phyloP scores from a whole-genome alignment of 37 sponge, comb jelly and placozoan genomes.

The Mnemiopsis leidyi region DNA sequence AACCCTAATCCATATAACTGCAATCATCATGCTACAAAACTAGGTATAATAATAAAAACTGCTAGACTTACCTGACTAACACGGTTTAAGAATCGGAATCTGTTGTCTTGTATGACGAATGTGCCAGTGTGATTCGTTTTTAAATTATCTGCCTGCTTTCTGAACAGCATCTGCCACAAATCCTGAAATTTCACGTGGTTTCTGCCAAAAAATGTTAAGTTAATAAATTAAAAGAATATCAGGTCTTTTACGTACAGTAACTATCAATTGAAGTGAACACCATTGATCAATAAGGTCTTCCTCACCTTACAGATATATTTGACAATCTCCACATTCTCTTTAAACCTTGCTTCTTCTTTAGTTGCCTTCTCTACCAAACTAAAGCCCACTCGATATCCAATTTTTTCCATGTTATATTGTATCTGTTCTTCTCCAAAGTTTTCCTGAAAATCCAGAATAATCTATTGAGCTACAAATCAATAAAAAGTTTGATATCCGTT shows the following conservation, averaged over 20 bases:
- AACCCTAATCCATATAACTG: too few species aligned
- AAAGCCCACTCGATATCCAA: constrained; percentile 39
- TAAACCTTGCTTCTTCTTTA: constrained; percentile 41
- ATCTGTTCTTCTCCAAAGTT: background rate
- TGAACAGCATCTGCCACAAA: constrained; percentile 44
- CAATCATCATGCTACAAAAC: too few species aligned
- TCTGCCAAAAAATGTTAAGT: too few species aligned
- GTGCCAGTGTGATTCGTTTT: constrained; percentile 40
- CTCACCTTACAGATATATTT: constrained; percentile 49
- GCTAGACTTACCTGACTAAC: constrained; percentile 34
- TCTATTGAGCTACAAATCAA: too few species aligned
- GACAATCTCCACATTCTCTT: constrained; percentile 39
- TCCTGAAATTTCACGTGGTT: background rate
- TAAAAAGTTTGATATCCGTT: too few species aligned
- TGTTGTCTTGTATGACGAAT: constrained; percentile 34
- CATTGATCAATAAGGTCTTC: too few species aligned
- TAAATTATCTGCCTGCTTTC: constrained; percentile 22
- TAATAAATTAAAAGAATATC: too few species aligned
- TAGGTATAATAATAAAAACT: background rate
- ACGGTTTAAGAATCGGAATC: constrained; percentile 7
- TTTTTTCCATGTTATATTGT: background rate
- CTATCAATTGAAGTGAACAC: too few species aligned
- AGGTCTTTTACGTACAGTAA: too few species aligned
- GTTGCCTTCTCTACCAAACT: constrained; percentile 31
- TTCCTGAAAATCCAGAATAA: constrained; percentile 18